These are phyloP conservation scores for Chrysocyon brachyurus DNA, from an alignment of 2,797 vertebrate genomes.

Conservation along the genomic window DNA sequence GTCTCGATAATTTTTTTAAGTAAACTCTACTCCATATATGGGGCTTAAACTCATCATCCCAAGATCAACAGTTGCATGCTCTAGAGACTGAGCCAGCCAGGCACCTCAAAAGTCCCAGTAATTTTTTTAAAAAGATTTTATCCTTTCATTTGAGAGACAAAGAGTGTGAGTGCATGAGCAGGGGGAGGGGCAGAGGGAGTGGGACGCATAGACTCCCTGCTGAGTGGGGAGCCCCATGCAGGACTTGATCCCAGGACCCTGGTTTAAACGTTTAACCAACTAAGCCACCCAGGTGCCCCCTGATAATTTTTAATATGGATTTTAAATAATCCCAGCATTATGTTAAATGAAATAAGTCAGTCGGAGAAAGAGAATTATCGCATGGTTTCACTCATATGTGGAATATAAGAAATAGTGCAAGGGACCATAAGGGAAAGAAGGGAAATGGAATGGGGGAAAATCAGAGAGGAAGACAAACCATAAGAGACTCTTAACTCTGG, in stretches of 20 bases:
- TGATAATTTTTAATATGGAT: slow-evolving; percentile 21
- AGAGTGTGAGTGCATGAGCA: neutral
- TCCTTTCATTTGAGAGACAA: neutral
- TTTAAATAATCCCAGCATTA: slow-evolving; percentile 31
- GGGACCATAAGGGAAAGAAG: no score
- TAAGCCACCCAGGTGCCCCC: neutral
- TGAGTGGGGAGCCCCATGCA: neutral
- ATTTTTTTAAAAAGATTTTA: neutral
- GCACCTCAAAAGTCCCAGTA: neutral
- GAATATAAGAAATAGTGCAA: no score
- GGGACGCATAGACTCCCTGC: neutral
- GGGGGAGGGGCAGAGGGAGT: neutral
- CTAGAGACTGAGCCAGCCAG: neutral
- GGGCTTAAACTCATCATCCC: neutral
- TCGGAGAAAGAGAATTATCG: no score
- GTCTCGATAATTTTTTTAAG: neutral
- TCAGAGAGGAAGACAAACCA: no score
- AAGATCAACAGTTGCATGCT: neutral
- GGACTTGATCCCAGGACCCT: neutral
- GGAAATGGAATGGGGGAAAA: no score
- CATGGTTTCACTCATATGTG: no score
- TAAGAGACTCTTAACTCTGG: no score
- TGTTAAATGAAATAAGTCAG: no score
- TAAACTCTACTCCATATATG: neutral
- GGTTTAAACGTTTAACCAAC: neutral